These are phyloP conservation scores for Poeciliopsis turneri DNA, from an alignment of 2,797 vertebrate genomes.

Conservation along the genomic window DNA sequence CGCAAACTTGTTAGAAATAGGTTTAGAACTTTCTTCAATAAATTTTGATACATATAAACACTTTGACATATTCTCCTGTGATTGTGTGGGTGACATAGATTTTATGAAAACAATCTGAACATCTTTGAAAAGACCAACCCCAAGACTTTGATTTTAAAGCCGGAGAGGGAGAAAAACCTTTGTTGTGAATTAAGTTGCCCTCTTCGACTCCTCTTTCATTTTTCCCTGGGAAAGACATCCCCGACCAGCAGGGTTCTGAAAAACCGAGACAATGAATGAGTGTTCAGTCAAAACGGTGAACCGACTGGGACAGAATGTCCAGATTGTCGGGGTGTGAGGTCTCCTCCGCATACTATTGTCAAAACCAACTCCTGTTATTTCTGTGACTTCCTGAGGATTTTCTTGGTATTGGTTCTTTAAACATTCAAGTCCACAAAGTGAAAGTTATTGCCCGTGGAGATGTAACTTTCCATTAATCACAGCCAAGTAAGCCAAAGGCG, in stretches of 20 bases:
- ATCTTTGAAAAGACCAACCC: background rate
- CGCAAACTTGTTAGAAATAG: background rate
- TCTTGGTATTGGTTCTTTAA: slow-evolving; percentile 52
- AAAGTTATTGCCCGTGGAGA: slow-evolving; percentile 54
- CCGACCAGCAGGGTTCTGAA: slow-evolving; percentile 21
- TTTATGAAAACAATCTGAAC: background rate
- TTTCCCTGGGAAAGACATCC: background rate
- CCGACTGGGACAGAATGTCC: slow-evolving; percentile 21
- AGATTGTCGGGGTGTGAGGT: slow-evolving; percentile 34
- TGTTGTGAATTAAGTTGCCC: slow-evolving; percentile 6
- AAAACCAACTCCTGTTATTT: slow-evolving; percentile 23
- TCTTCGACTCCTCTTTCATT: slow-evolving; percentile 9
- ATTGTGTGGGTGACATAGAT: background rate
- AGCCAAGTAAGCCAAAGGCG: slow-evolving; percentile 59
- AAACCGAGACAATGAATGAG: slow-evolving; percentile 30
- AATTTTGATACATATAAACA: background rate
- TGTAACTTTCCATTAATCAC: slow-evolving; percentile 70
- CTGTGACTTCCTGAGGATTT: slow-evolving; percentile 22
- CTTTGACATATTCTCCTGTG: background rate
- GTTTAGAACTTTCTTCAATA: background rate
- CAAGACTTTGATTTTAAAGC: slow-evolving; percentile 19
- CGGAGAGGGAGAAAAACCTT: slow-evolving; percentile 14
- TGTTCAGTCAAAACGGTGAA: slow-evolving; percentile 34
- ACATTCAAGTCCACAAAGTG: slow-evolving; percentile 52
- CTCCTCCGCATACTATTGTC: slow-evolving; percentile 26